Conservation (phyloP, 2,113 vertebrate genomes). For the Tragelaphus scriptus region DNA sequence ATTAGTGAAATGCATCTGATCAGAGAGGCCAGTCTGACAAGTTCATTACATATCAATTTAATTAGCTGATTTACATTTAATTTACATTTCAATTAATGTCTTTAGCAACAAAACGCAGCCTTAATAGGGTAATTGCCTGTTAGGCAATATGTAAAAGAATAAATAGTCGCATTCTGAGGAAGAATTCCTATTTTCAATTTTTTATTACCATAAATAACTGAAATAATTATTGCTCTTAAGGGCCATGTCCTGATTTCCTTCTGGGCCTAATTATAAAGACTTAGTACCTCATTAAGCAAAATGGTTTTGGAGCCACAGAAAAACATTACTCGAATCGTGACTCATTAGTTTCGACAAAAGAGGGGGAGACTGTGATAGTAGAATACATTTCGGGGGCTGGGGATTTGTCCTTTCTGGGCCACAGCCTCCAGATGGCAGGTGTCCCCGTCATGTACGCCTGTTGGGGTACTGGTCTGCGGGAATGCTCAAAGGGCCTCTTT, state of each 20-base stretch:
- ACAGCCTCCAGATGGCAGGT: too few species aligned
- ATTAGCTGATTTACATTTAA: constrained; percentile 90
- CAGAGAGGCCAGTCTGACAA: constrained; percentile 82
- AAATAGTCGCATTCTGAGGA: constrained; percentile 84
- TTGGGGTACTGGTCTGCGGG: background rate
- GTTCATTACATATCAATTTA: constrained; percentile 89
- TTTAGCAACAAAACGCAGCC: constrained; percentile 84
- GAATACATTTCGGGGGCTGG: constrained; percentile 63
- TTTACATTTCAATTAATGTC: constrained; percentile 91
- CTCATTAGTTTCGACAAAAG: constrained; percentile 85
- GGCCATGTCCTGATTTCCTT: constrained; percentile 83
- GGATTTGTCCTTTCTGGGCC: background rate
- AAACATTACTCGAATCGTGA: constrained; percentile 85
- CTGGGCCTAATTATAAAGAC: constrained; percentile 90
- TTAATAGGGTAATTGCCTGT: constrained; percentile 89
- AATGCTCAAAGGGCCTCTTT: background rate
- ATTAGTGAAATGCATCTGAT: constrained; percentile 84
- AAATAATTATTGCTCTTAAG: constrained; percentile 90
- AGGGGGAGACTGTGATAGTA: constrained; percentile 74
- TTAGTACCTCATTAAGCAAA: constrained; percentile 90
- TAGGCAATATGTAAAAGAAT: constrained; percentile 88
- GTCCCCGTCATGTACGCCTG: background rate
- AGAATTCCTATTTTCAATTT: constrained; percentile 88
- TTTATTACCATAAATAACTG: constrained; percentile 90
- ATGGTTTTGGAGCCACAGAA: constrained; percentile 84